Conservation (phyloP, 2,888 invertebrate species). For the Dioctria linearis region DNA sequence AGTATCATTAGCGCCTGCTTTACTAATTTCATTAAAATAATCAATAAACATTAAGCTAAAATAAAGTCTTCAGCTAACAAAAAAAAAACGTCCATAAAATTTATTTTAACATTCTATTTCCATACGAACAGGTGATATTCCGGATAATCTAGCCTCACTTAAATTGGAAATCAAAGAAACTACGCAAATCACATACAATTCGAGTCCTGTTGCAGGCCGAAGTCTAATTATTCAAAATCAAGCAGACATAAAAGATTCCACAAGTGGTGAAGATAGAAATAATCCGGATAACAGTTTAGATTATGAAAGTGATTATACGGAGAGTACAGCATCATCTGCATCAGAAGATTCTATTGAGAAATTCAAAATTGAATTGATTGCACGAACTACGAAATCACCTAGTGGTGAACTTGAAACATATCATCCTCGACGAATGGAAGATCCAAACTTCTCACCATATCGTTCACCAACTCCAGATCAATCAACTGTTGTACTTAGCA, state of each 20-base stretch:
- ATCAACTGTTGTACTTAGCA: constrained; percentile 75
- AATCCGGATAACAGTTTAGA: constrained; percentile 64
- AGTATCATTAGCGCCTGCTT: no score
- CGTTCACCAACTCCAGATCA: constrained; percentile 72
- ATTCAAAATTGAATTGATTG: constrained; percentile 68
- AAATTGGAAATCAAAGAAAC: constrained; percentile 22
- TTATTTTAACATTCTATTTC: not conserved
- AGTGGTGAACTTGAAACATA: constrained; percentile 78
- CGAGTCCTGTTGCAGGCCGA: constrained; percentile 34
- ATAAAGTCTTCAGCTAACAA: no score
- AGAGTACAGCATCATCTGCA: constrained; percentile 76
- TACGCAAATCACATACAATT: constrained; percentile 65
- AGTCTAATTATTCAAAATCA: not conserved
- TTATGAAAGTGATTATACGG: constrained; percentile 77
- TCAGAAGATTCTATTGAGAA: constrained; percentile 70
- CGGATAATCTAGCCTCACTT: constrained; percentile 20
- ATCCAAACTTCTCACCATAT: constrained; percentile 68
- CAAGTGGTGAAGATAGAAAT: constrained; percentile 59
- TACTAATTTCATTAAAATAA: no score
- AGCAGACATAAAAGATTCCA: constrained; percentile 10
- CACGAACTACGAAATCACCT: constrained; percentile 66
- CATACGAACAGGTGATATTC: constrained; percentile 19
- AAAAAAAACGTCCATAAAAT: no score
- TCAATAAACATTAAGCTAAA: no score
- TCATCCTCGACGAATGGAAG: constrained; percentile 76